Conservation (phyloP, 2,113 vertebrate genomes). For the Elephantulus edwardii region DNA sequence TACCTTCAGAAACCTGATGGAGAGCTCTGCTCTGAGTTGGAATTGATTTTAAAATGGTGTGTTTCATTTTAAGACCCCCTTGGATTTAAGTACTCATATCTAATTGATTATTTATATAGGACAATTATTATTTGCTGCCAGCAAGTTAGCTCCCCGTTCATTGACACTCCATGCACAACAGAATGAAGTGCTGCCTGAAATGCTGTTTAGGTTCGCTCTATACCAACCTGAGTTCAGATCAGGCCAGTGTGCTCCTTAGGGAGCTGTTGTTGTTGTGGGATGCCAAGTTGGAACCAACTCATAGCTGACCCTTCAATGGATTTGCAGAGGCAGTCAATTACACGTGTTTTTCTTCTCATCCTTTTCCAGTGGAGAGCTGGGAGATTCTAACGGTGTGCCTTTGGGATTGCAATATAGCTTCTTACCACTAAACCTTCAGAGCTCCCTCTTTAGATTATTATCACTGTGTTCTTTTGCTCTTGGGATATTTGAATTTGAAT, state of each 20-base stretch:
- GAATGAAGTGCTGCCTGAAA: neutral
- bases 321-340: no score
- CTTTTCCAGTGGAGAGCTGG: no score
- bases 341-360: no score
- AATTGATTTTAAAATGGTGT: no score
- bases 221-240: neutral
- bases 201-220: neutral
- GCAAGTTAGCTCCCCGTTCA: neutral
- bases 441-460: neutral
- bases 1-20: no score
- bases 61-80: neutral
- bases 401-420: no score
- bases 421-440: no score
- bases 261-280: no score
- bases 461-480: neutral
- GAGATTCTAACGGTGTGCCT: no score
- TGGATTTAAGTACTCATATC: neutral
- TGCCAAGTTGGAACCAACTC: no score
- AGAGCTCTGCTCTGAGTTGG: no score
- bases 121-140: neutral
- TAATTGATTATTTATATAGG: neutral
- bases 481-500: neutral
- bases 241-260: neutral
- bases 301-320: no score
- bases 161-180: neutral